Evolutionary conservation across 1,140 invertebrate species (phyloP), one percentile per base, ranked within the genome.

Genomic region (Teleogryllus occipitalis): DNA sequence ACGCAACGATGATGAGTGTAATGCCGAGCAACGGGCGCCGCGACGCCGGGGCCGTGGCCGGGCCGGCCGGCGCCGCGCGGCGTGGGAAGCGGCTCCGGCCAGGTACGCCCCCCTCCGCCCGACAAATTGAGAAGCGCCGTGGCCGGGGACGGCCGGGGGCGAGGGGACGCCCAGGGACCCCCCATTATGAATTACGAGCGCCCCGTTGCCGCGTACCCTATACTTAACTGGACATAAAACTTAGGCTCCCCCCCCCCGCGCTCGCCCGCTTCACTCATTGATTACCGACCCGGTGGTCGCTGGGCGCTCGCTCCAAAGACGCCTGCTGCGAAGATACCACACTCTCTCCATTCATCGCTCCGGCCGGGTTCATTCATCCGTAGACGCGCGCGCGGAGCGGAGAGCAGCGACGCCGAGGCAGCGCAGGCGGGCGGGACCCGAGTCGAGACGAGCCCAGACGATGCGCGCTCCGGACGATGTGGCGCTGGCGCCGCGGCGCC

Each of bases 171-270:
- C 18, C 54, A 65, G 54, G 54, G 54, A 65, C 54, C 54, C 54
- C 54, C 54, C 54, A 65, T 65, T 65, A 65, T 65, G 54, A 65
- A 65, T 65, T 65, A 65, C 54, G 54, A 65, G 54, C 54, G 54
- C 10, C 54, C 54, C 7, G 54, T 14, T 65, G 54, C 54, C 54
- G 18, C 54, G 54, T 65, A 65, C 54, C 54, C 54, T 65, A 65
- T 65, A 65, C 54, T 65, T 65, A 65, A 65, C 54, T 65, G 54
- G 54, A 65, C 54, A 65, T 65, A 65, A 65, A 65, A 65, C 54
- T 65, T 65, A 65, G 7, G 18, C 54, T 65, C 2, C 18, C 27
- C 54, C 54, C 54, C 54, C 54, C 54, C 18, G 54, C 54, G 7
- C 54, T 7, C 2, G 10, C 54, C 54, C 54, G 54, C 54, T 65